Conservation (phyloP, 2,113 vertebrate species). For the Halcyon senegalensis region DNA sequence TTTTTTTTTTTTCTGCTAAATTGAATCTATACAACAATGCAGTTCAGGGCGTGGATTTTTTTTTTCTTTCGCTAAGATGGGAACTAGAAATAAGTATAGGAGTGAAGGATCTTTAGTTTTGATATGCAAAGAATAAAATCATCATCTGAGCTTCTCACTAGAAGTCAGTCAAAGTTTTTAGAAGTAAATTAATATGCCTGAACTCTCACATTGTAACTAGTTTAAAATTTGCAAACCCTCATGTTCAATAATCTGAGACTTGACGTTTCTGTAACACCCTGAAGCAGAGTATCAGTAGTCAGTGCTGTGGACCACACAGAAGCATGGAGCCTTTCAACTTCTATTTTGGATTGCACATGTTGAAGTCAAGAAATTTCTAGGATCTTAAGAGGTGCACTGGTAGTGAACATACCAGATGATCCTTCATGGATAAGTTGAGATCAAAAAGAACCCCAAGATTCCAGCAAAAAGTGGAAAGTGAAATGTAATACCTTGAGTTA, state of each 20-base stretch:
- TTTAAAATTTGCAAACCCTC: too few species aligned
- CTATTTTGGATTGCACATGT: conserved; percentile 46
- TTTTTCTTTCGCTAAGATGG: neutral
- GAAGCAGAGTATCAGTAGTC: neutral
- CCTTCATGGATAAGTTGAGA: conserved; percentile 43
- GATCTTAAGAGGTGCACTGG: conserved; percentile 8
- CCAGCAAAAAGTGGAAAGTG: conserved; percentile 52
- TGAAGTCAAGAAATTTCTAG: conserved; percentile 21
- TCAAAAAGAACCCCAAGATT: conserved; percentile 54
- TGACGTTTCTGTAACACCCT: neutral
- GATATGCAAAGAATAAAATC: neutral
- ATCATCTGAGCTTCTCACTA: neutral
- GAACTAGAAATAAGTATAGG: neutral
- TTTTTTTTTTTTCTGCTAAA: neutral
- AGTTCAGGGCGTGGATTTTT: neutral
- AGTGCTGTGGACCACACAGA: neutral
- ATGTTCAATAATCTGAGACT: neutral
- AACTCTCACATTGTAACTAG: neutral
- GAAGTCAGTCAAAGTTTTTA: neutral
- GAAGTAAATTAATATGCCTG: neutral
- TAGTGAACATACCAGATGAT: neutral
- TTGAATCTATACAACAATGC: neutral
- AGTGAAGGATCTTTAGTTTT: neutral
- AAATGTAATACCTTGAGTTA: conserved; percentile 54
- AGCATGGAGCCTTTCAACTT: neutral